Evolutionary conservation across 2,797 vertebrate genomes (phyloP), one percentile per base, ranked within the genome.

Genomic region (Oreonectes daqikongensis): DNA sequence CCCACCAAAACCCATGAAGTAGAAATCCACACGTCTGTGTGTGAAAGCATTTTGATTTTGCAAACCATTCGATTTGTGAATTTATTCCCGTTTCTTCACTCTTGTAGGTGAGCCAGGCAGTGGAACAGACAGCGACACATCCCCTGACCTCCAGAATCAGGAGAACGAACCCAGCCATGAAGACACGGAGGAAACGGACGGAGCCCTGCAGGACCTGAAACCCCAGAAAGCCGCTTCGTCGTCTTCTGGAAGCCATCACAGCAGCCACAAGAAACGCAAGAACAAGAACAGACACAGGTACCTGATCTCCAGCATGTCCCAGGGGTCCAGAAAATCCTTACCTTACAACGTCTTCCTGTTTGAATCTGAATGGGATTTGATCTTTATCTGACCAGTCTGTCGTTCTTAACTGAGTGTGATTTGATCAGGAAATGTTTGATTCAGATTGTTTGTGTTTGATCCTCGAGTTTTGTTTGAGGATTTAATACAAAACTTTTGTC

Each of bases 211-310:
- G 87, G 96, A 96, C 83, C 93, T 98, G 80, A 99, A 99, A 75
- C 96, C 97, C 28, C 97, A 99, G 88, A 99, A 99, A 87, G 96
- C 96, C 0, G 95, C 95, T 28, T 96, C 97, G 1, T 97, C 97
- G 1, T 97, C 96, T 65, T 95, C 96, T 1, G 92, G 96, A 79
- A 94, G 96, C 81, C 97, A 98, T 84, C 97, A 98, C 75, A 95
- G 95, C 83, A 98, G 95, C 91, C 97, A 99, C 92, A 99, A 98
- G 93, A 98, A 98, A 85, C 86, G 97, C 87, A 98, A 98, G 94
- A 99, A 98, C 90, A 99, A 99, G 93, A 99, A 99, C 87, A 92
- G 97, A 85, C 97, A 99, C 95, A 99, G 97, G 97, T 98, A 92
- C 42, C 61, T 46, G 50, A 66, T 75, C 63, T 44, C 50, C 73